Evolutionary conservation across 2,797 vertebrate species (phyloP).

Genomic region (Peromyscus attwateri): DNA sequence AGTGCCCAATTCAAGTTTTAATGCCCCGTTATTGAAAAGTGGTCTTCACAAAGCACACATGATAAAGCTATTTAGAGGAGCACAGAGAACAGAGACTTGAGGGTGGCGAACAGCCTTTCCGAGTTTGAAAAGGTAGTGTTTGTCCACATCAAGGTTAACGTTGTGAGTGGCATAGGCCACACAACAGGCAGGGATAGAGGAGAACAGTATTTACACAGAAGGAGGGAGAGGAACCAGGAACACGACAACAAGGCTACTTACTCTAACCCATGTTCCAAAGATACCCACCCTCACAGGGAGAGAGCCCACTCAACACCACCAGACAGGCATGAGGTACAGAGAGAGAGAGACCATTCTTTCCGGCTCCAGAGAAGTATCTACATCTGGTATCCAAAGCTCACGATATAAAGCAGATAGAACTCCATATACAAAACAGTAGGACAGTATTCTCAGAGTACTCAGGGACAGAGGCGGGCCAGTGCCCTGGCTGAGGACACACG

Average conservation of each 20-base stretch:
- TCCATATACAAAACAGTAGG: constrained; percentile 67
- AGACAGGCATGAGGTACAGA: constrained; percentile 72
- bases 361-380: constrained; percentile 70
- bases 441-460: constrained; percentile 72
- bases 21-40: constrained; percentile 71
- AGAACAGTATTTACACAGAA: constrained; percentile 67
- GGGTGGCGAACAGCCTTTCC: constrained; percentile 45
- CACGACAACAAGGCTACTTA: constrained; percentile 69
- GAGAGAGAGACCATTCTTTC: constrained; percentile 71
- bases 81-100: constrained; percentile 55
- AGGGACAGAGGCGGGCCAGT: constrained; percentile 58
- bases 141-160: constrained; percentile 40
- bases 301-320: constrained; percentile 58
- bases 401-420: constrained; percentile 68
- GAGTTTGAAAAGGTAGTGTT: constrained; percentile 64
- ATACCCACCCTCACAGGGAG: constrained; percentile 62
- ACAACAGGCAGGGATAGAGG: constrained; percentile 65
- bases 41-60: constrained; percentile 78
- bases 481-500: constrained; percentile 15
- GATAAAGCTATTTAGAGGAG: constrained; percentile 79
- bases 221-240: constrained; percentile 70
- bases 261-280: constrained; percentile 60
- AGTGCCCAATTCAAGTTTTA: constrained; percentile 61
- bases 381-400: constrained; percentile 70
- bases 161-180: constrained; percentile 57